A percentile compares a stretch with the other conserved stretches of the same genome.
These are phyloP conservation scores for Chymomyza caudatula DNA, from an alignment of 2,888 invertebrate species.

Conservation along the genomic window DNA sequence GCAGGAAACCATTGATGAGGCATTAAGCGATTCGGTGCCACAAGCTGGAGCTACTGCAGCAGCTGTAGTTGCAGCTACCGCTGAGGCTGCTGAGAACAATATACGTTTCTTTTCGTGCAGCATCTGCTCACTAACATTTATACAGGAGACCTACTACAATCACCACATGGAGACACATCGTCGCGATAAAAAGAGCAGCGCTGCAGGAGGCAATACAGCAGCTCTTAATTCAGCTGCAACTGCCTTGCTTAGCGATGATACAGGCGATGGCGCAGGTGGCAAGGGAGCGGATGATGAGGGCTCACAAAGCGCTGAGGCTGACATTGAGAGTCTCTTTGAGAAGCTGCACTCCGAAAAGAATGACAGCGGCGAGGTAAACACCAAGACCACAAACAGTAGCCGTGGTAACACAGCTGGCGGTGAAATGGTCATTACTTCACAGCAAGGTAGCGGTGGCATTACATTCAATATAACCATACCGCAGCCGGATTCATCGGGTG, in stretches of 20 bases:
- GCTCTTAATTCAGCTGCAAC: conserved; percentile 66
- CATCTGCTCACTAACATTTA: conserved; percentile 78
- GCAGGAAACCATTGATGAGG: conserved; percentile 78
- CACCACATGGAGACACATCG: conserved; percentile 79
- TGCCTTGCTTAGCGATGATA: conserved; percentile 68
- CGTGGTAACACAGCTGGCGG: conserved; percentile 55
- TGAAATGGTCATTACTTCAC: conserved; percentile 78
- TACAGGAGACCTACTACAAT: conserved; percentile 78
- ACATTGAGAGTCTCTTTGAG: conserved; percentile 78
- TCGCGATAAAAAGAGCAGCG: conserved; percentile 64
- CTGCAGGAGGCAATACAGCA: conserved; percentile 37
- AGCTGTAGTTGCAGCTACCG: conserved; percentile 64
- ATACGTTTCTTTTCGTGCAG: conserved; percentile 79
- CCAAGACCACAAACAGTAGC: conserved; percentile 35
- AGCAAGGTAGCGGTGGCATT: conserved; percentile 77
- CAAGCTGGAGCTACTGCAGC: conserved; percentile 56
- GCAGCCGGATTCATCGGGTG: conserved; percentile 68
- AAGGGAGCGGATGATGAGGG: conserved; percentile 44
- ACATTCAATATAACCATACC: conserved; percentile 79
- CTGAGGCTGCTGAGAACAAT: conserved; percentile 70
- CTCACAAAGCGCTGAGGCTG: conserved; percentile 72
- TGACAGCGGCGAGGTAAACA: conserved; percentile 58
- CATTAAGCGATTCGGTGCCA: conserved; percentile 75
- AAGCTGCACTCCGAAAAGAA: conserved; percentile 78
- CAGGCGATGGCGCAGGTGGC: conserved; percentile 35